Evolutionary conservation across 2,888 invertebrate species (phyloP), one percentile per base, ranked within the genome.

Genomic region (Andrena bicolor): DNA sequence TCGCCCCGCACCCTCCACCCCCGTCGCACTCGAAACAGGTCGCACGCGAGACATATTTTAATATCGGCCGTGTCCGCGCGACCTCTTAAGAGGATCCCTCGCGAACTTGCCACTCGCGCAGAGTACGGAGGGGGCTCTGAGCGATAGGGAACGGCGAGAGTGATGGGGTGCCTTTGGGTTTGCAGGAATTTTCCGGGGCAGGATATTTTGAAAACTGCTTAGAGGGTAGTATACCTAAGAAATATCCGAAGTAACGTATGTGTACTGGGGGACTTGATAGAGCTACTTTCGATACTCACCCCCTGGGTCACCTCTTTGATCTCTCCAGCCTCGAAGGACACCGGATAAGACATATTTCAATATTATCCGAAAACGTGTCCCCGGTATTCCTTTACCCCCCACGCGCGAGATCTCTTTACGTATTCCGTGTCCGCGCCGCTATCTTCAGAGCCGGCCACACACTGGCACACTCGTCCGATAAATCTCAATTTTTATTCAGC

Each of bases 401-500:
- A 35, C 48, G 20, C 49, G 16, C 23, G 51, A 23, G 49, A 32
- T 78, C 63, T 35, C 56, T 26, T 69, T 75, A 69, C 56, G 53
- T 74, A 74, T 78, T 69, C 61, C 56, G 64, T 69, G 56, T 35
- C 48, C 10, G 48, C 60, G 28, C 6, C 41, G 41, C 41, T 65
- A 61, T 78, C 65, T 20, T 23, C 53, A 6, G 6, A 7, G 49
- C 20, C 66, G 64, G 32, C 48, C 71, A 32, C 32, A 20, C 56
- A 23, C 41, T 41, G 10, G 23, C 23, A 10, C 51, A 71, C 70
- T 53, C 66, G 28, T 49, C 79, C 79, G 66, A 79, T 72, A 72
- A 80, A 79, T 79, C 80, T 79, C 71, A 68, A 80, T 80, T 79
- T 70, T 80, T 78, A 78, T 60, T 79, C 82, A 76, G 35, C 60